A percentile compares a stretch with the other conserved stretches of the same genome.
Evolutionary conservation across 2,888 invertebrate species (phyloP).

Genomic region (Eristalinus aeneus): DNA sequence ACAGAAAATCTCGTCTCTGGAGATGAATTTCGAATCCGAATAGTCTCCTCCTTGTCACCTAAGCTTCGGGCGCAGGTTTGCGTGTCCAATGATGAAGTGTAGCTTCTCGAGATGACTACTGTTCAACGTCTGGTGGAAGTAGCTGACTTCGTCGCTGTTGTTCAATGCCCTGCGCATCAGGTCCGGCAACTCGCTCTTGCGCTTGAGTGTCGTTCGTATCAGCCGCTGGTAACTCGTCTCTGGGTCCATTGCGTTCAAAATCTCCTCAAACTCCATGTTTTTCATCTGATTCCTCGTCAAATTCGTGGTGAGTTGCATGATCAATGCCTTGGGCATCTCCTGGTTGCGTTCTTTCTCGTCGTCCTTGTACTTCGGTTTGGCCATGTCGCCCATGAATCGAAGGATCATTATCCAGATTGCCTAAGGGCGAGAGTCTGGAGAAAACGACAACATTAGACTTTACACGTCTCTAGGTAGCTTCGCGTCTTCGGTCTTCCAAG

Average conservation of each 20-base stretch:
- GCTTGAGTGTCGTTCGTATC: conserved; percentile 92
- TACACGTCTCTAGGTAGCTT: too few species aligned
- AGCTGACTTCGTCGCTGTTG: conserved; percentile 88
- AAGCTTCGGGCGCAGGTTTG: conserved; percentile 92
- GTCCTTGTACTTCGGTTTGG: conserved; percentile 88
- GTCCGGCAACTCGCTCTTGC: conserved; percentile 91
- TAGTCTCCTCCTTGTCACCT: conserved; percentile 83
- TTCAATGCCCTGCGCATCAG: conserved; percentile 88
- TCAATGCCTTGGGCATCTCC: conserved; percentile 83
- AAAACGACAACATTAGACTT: too few species aligned
- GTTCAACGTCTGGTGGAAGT: conserved; percentile 90
- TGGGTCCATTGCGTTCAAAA: conserved; percentile 36
- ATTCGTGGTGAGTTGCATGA: conserved; percentile 93
- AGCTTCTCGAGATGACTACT: conserved; percentile 95
- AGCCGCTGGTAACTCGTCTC: conserved; percentile 84
- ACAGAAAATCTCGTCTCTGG: conserved; percentile 94
- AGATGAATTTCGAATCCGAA: conserved; percentile 73
- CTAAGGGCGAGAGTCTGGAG: too few species aligned
- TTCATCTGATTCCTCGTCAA: conserved; percentile 88
- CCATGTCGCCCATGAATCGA: conserved; percentile 94
- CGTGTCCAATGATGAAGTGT: conserved; percentile 97
- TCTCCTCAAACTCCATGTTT: conserved; percentile 83
- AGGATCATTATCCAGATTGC: conserved; percentile 95
- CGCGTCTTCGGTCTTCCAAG: too few species aligned
- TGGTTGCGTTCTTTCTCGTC: conserved; percentile 57